These are phyloP conservation scores for Oegoconia quadripuncta DNA, from an alignment of 2,888 invertebrate genomes.

Conservation along the genomic window DNA sequence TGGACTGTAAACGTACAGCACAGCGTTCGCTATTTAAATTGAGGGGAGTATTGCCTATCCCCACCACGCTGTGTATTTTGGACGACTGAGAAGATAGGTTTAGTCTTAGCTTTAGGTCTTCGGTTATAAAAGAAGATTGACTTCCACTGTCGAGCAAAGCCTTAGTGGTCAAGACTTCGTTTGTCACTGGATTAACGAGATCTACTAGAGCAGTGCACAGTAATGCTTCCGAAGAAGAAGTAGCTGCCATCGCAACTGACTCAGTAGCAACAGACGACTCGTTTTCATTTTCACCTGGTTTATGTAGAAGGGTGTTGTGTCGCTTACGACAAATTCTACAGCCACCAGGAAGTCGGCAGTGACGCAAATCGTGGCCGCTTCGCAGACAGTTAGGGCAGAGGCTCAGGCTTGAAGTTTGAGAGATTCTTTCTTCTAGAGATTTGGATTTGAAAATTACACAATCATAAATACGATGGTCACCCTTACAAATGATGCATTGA, in stretches of 20 bases:
- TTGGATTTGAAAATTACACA: neutral
- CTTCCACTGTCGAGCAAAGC: too few species aligned
- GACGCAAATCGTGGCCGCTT: neutral
- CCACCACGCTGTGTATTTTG: slow-evolving; percentile 1
- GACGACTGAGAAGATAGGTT: slow-evolving; percentile 3
- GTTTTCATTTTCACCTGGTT: neutral
- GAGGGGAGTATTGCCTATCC: neutral
- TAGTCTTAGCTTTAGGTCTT: neutral
- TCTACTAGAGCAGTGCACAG: neutral
- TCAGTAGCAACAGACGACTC: neutral
- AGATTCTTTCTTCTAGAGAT: neutral
- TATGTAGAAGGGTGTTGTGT: slow-evolving; percentile 2
- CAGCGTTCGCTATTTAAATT: slow-evolving; percentile 1
- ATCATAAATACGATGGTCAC: neutral
- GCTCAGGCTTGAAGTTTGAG: neutral
- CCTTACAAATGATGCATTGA: neutral
- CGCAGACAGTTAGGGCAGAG: slow-evolving; percentile 1
- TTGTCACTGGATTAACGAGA: neutral
- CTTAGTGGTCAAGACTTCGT: neutral
- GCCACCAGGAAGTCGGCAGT: neutral
- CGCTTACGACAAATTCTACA: neutral
- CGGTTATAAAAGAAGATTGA: neutral
- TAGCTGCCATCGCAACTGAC: neutral
- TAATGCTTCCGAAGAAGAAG: neutral
- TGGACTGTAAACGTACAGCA: neutral